These are phyloP conservation scores for Rutpela maculata DNA, from an alignment of 2,888 invertebrate species.

Conservation along the genomic window DNA sequence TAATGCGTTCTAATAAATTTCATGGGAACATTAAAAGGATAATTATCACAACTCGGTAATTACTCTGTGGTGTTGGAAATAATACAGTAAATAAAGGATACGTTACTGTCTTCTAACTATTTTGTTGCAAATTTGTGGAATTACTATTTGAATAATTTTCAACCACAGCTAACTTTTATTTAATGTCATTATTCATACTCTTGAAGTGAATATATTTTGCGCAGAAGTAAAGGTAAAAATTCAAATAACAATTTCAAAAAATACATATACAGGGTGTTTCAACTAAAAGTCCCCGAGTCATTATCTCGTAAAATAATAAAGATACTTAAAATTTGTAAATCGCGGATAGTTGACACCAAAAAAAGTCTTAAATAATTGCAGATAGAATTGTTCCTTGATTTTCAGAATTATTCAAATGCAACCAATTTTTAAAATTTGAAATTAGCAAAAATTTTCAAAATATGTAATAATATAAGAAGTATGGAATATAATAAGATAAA, in stretches of 20 bases:
- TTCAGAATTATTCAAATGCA: too few relatives aligned
- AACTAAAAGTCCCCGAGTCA: too few relatives aligned
- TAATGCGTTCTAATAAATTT: slow-evolving; percentile 53
- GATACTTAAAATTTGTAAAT: too few relatives aligned
- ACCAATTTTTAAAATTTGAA: too few relatives aligned
- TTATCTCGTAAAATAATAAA: too few relatives aligned
- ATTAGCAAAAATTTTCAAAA: too few relatives aligned
- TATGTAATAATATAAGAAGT: too few relatives aligned
- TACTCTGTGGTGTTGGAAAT: slow-evolving; percentile 47
- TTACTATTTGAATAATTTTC: slow-evolving; percentile 40
- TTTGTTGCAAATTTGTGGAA: slow-evolving; percentile 42
- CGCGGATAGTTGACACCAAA: too few relatives aligned
- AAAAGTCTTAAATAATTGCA: too few relatives aligned
- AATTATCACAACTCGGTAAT: slow-evolving; percentile 54
- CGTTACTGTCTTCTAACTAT: slow-evolving; percentile 33
- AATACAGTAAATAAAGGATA: slow-evolving; percentile 8
- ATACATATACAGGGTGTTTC: too few relatives aligned
- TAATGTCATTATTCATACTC: not conserved
- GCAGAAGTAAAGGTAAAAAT: slow-evolving; percentile 11
- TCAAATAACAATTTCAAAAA: slow-evolving; percentile 10
- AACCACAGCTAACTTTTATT: slow-evolving; percentile 26
- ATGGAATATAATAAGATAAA: too few relatives aligned
- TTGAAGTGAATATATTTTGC: not conserved
- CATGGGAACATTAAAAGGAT: slow-evolving; percentile 49
- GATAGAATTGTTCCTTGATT: too few relatives aligned